Evolutionary conservation across 2,113 vertebrate species (phyloP).

Genomic region (Mesoclemmys tuberculata): DNA sequence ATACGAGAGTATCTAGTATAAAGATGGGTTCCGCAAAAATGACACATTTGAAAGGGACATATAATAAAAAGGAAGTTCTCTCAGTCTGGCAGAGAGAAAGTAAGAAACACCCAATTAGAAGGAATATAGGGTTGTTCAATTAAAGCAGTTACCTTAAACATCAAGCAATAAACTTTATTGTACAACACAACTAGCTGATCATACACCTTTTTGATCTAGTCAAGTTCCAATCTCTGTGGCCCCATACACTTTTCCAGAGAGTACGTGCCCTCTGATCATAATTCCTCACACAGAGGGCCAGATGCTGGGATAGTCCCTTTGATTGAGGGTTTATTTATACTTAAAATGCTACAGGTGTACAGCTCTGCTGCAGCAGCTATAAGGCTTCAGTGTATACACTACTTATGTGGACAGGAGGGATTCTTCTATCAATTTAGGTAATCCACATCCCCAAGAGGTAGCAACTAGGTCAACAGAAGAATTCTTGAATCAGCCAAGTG

Average conservation of each 20-base stretch:
- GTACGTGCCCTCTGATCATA: neutral
- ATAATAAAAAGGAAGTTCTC: neutral
- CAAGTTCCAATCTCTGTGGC: conserved; percentile 5
- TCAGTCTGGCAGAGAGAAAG: neutral
- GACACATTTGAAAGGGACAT: neutral
- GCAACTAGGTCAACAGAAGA: too few species aligned
- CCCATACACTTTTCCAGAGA: neutral
- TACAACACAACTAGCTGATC: neutral
- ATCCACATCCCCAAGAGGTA: neutral
- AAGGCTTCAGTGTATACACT: neutral
- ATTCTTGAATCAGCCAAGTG: neutral
- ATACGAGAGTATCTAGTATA: neutral
- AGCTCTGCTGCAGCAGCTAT: neutral
- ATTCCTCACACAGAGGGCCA: neutral
- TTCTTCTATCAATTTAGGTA: neutral
- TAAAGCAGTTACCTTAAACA: conserved; percentile 27
- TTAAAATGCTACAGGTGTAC: neutral
- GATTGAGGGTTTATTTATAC: neutral
- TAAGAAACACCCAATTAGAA: neutral
- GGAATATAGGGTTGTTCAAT: conserved; percentile 1
- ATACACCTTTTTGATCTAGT: conserved; percentile 1
- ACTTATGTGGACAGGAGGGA: neutral
- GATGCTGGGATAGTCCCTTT: neutral
- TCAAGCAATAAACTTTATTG: neutral
- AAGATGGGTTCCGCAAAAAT: neutral